phyloP scores from a whole-genome alignment of 1,140 invertebrate genomes.

The Phthorimaea operculella region DNA sequence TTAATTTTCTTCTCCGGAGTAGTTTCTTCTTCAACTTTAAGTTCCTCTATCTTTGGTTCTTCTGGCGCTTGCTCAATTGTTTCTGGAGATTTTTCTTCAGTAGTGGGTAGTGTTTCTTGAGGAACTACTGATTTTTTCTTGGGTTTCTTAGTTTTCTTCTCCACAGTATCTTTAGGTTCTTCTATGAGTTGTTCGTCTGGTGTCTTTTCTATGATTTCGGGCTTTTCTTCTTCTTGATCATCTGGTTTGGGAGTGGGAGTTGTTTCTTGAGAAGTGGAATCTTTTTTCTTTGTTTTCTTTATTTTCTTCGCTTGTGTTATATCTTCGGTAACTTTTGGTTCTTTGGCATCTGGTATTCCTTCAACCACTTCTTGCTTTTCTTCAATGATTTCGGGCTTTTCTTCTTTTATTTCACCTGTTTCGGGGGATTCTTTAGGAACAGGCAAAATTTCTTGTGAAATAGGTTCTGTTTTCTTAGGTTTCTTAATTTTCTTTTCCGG shows the following conservation, averaged over 20 bases:
- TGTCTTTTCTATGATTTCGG: too few species aligned
- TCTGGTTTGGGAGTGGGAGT: constrained; percentile 1
- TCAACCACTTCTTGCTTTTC: too few species aligned
- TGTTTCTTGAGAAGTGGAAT: neutral
- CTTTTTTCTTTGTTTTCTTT: neutral
- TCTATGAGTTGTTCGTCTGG: too few species aligned
- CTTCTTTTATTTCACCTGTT: constrained; percentile 7
- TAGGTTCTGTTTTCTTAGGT: neutral
- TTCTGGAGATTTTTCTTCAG: too few species aligned
- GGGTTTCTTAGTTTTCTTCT: neutral
- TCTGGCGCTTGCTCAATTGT: too few species aligned
- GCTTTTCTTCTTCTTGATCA: constrained; percentile 8
- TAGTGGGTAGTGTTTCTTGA: too few species aligned
- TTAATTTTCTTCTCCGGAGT: neutral
- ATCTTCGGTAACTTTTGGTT: neutral
- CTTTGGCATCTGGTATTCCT: neutral
- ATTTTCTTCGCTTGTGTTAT: neutral
- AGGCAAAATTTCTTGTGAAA: neutral
- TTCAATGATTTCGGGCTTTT: constrained; percentile 14
- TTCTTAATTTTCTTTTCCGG: neutral
- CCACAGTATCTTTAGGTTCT: constrained; percentile 6
- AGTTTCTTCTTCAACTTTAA: too few species aligned
- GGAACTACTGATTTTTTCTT: too few species aligned
- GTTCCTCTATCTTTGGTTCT: too few species aligned
- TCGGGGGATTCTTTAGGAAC: constrained; percentile 6